phyloP scores from a whole-genome alignment of 2,797 vertebrate genomes.

The Acropternis orthonyx region DNA sequence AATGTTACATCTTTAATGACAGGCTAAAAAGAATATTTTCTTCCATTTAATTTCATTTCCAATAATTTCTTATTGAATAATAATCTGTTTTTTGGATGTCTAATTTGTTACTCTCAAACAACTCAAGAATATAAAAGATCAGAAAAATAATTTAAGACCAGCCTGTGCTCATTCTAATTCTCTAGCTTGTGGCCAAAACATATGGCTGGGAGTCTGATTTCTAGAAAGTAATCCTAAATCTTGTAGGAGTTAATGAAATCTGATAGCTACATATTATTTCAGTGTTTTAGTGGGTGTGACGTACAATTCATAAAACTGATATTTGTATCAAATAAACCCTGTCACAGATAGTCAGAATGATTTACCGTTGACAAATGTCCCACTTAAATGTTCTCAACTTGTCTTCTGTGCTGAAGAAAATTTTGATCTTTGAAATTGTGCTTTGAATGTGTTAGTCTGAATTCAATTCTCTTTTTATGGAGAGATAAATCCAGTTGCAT shows the following conservation, averaged over 20 bases:
- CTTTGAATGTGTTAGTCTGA: background rate
- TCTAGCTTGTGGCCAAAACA: background rate
- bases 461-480: background rate
- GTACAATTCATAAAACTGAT: background rate
- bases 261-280: background rate
- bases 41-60: background rate
- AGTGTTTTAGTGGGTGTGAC: background rate
- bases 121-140: background rate
- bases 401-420: background rate
- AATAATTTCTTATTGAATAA: background rate
- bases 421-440: background rate
- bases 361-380: background rate
- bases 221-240: background rate
- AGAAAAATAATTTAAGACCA: background rate
- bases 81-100: background rate
- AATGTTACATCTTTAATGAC: background rate
- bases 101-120: background rate
- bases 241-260: constrained; percentile 15
- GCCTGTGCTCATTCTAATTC: background rate
- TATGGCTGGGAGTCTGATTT: background rate
- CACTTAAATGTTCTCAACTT: background rate
- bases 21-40: background rate
- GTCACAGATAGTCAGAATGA: background rate
- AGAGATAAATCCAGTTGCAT: background rate
- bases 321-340: constrained; percentile 6